Evolutionary conservation across 2,113 vertebrate genomes (phyloP).

Genomic region (Paracanthobrama guichenoti): DNA sequence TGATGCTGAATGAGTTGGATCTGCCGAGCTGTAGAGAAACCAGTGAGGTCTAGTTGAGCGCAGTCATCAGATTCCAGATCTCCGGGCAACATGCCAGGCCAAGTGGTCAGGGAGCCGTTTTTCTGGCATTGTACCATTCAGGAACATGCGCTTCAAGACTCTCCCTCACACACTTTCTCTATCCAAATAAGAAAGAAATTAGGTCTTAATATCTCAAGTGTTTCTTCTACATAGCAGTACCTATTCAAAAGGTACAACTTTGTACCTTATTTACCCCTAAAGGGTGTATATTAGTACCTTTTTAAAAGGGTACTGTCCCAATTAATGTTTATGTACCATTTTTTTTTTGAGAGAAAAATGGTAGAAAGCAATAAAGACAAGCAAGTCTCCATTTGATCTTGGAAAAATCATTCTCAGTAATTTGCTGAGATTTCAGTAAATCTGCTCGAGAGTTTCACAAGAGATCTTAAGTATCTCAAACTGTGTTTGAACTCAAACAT

Average conservation of each 20-base stretch:
- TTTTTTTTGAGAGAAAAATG: too few species aligned
- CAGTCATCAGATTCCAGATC: conserved; percentile 49
- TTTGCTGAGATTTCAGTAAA: too few species aligned
- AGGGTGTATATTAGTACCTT: too few species aligned
- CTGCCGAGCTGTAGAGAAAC: conserved; percentile 43
- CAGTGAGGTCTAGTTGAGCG: conserved; percentile 46
- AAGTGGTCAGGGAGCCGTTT: conserved; percentile 46
- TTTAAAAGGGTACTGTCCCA: too few species aligned
- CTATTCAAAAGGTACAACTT: too few species aligned
- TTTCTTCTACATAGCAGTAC: not conserved
- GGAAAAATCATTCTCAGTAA: too few species aligned
- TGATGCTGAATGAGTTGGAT: conserved; percentile 14
- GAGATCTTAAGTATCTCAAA: too few species aligned
- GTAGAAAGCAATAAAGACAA: too few species aligned
- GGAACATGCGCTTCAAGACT: conserved; percentile 31
- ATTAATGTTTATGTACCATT: too few species aligned
- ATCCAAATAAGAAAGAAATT: not conserved
- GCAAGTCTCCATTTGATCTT: too few species aligned
- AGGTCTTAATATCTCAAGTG: not conserved
- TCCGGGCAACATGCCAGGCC: conserved; percentile 46
- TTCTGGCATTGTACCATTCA: conserved; percentile 46
- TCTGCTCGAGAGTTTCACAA: too few species aligned
- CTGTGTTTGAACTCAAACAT: not conserved
- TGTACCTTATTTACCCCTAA: too few species aligned
- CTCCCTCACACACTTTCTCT: not conserved